phyloP scores from a whole-genome alignment of 2,113 vertebrate species.

The Pangasianodon gigas region DNA sequence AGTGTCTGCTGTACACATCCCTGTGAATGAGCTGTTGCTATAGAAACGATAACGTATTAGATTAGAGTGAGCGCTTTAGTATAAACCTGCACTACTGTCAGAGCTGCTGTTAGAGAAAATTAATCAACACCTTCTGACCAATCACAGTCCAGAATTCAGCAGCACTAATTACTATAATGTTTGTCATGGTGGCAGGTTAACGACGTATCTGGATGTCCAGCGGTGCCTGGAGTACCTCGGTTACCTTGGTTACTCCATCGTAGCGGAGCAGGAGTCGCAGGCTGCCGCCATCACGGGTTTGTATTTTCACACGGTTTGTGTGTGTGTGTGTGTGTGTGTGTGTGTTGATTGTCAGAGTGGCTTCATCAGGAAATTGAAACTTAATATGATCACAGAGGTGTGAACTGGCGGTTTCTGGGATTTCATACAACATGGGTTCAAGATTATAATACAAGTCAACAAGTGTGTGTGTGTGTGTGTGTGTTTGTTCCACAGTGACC shows the following conservation, averaged over 20 bases:
- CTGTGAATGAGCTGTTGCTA: background rate
- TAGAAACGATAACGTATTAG: background rate
- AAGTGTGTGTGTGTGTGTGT: slow-evolving; percentile 20
- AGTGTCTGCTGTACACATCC: too few species aligned
- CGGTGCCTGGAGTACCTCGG: slow-evolving; percentile 94
- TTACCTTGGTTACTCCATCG: slow-evolving; percentile 93
- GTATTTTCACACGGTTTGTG: background rate
- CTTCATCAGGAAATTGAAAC: background rate
- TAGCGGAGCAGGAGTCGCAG: slow-evolving; percentile 95
- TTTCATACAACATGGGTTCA: too few species aligned
- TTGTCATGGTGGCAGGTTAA: slow-evolving; percentile 75
- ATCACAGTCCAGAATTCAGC: background rate
- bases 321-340: background rate
- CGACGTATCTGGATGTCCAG: slow-evolving; percentile 93
- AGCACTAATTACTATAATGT: background rate
- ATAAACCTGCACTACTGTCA: background rate
- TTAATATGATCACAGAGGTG: background rate
- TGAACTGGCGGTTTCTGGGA: background rate
- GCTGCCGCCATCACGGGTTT: slow-evolving; percentile 89
- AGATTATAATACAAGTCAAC: too few species aligned
- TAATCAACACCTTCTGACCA: background rate
- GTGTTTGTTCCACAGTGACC: slow-evolving; percentile 77
- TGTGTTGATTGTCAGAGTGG: background rate
- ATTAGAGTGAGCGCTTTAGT: background rate
- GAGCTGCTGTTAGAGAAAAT: background rate